phyloP scores from a whole-genome alignment of 2,797 vertebrate species.

The Bufotes viridis region DNA sequence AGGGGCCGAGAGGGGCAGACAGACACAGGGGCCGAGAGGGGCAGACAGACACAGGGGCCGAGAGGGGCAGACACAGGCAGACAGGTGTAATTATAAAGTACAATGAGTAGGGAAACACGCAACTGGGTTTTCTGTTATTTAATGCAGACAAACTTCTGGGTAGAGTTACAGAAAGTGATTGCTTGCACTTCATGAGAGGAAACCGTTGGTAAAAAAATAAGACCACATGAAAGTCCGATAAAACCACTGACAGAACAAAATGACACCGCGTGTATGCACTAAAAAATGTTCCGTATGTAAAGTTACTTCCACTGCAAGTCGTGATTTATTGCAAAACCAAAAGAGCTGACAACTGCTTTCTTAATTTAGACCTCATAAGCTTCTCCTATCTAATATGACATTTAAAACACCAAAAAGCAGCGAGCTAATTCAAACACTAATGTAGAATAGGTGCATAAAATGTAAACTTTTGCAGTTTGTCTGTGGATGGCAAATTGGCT shows the following conservation, averaged over 20 bases:
- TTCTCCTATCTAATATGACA: neutral
- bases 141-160: no score
- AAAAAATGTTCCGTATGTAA: neutral
- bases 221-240: neutral
- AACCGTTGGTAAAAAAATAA: neutral
- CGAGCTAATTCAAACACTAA: neutral
- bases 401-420: no score
- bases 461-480: no score
- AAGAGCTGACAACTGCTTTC: slow-evolving; percentile 19
- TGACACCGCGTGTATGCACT: neutral
- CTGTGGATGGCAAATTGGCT: no score
- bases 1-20: no score
- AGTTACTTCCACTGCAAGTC: neutral
- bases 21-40: no score
- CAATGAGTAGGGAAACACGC: neutral
- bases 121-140: neutral
- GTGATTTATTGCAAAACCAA: slow-evolving; percentile 46
- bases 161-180: neutral
- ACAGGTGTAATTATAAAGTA: no score
- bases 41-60: no score
- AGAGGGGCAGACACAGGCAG: no score
- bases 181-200: neutral
- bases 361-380: neutral
- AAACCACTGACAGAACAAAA: neutral
- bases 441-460: no score